Base-by-base conservation (phyloP, 2,888 invertebrate genomes). In the Eristalis pertinax region DNA sequence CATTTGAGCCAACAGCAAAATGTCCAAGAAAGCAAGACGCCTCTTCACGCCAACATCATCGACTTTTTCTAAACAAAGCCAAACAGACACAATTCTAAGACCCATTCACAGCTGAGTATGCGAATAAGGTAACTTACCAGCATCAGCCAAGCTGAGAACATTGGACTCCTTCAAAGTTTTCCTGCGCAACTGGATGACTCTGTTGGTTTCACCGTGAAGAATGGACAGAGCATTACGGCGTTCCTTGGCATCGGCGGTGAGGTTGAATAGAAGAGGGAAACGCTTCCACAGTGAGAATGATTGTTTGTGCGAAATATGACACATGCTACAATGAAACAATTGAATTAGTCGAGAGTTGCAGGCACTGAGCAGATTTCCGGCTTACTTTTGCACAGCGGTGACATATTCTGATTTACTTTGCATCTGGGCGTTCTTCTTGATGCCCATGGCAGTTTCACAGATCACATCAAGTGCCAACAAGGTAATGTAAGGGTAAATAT, bases 381-480 rank as follows among this genome's bases (percentile, higher is more conserved):
- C 95, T 94, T 93, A 96, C 96, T 93, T 93, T 91, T 95, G 95
- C 22, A 97, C 95, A 7, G 96, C 95, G 89, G 94, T 94, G 0
- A 97, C 96, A 91, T 97, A 97, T 89, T 95, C 94, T 0, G 96
- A 95, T 72, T 96, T 94, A 32, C 94, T 93, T 90, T 96, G 93
- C 70, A 93, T 92, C 91, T 97, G 97, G 0, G 97, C 96, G 90
- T 96, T 94, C 5, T 97, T 94, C 77, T 94, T 94, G 38, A 95
- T 94, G 1, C 97, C 98, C 97, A 98, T 98, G 7, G 97, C 96
- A 15, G 97, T 96, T 93, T 97, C 92, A 68, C 92, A 92, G 35
- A 93, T 93, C 60, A 91, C 90, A 73, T 93, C 92, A 88, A 93
- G 87, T 1, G 92, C 91, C 74, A 92, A 91, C 1, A 92, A 92